A percentile compares a stretch with the other conserved stretches of the same genome.
Conservation (phyloP, 1,140 invertebrate genomes). For the Drosophila seguyi region DNA sequence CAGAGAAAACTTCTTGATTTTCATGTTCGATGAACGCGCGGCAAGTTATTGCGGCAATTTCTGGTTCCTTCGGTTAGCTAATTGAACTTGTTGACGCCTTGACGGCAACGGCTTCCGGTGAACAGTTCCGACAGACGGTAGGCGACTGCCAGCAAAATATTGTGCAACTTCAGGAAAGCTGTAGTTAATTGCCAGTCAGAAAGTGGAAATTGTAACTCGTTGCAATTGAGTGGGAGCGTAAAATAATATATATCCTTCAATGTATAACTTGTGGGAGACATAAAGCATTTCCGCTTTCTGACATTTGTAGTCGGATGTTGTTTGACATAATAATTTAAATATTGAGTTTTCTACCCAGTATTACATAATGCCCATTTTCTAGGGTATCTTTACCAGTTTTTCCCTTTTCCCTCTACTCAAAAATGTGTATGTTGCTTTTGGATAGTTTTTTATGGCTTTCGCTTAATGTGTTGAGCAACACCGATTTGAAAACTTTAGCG, state of each 20-base stretch:
- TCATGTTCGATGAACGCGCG: constrained; percentile 63
- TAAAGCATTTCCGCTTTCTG: not conserved
- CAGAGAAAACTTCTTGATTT: constrained; percentile 61
- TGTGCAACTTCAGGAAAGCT: constrained; percentile 12
- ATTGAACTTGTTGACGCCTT: constrained; percentile 65
- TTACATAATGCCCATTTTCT: not conserved
- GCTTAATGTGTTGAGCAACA: constrained; percentile 23
- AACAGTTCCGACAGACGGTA: constrained; percentile 8
- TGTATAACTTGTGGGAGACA: not conserved
- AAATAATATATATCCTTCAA: not conserved
- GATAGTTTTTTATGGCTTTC: constrained; percentile 16
- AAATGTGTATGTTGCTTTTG: constrained; percentile 1
- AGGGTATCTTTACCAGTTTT: not conserved
- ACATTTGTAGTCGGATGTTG: not conserved
- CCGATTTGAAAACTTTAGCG: constrained; percentile 40
- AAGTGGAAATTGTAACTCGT: not conserved
- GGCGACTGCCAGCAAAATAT: constrained; percentile 24
- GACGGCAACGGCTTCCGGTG: constrained; percentile 17
- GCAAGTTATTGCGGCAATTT: constrained; percentile 54
- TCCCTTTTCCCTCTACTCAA: not conserved
- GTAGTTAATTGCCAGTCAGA: constrained; percentile 39
- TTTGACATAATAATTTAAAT: not conserved
- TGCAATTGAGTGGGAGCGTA: not conserved
- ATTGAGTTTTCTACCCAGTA: not conserved
- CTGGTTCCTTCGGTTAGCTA: constrained; percentile 42